Base-by-base conservation (phyloP, 1,140 invertebrate species). In the Vanessa atalanta region DNA sequence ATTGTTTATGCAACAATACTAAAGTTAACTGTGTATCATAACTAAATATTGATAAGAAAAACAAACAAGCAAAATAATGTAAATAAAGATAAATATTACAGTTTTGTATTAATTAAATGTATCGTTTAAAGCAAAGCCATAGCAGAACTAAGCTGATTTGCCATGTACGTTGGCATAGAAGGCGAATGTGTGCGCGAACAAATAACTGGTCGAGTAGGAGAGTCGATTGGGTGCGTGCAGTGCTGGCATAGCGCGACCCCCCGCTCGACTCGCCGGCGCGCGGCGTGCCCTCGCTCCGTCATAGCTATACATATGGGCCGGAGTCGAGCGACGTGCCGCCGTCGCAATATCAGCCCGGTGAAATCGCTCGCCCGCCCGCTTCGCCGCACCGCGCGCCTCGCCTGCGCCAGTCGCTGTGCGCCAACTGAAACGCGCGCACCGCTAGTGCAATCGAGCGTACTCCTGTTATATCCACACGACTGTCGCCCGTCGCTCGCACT, bases 361-460 rank as follows among this genome's bases (percentile, higher is more conserved):
- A 92, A 90, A 92, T 92, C 90, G 90, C 88, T 87, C 88, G 87
- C 85, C 88, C 87, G 87, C 88, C 88, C 88, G 87, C 88, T 78
- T 83, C 88, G 84, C 76, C 86, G 82, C 87, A 83, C 87, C 88
- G 84, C 88, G 77, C 85, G 83, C 89, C 88, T 87, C 82, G 87
- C 83, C 90, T 88, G 88, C 90, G 86, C 89, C 90, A 90, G 90
- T 90, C 90, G 86, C 86, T 83, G 88, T 92, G 88, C 90, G 90
- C 90, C 90, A 92, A 89, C 88, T 89, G 90, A 89, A 92, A 90
- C 88, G 90, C 88, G 90, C 90, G 90, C 90, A 91, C 89, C 82
- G 86, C 86, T 86, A 86, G 84, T 85, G 88, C 88, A 88, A 89
- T 89, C 86, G 86, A 88, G 86, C 87, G 82, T 86, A 83, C 72